These are phyloP conservation scores for Triplophysa siluroides DNA, from an alignment of 2,113 vertebrate species.

Conservation along the genomic window DNA sequence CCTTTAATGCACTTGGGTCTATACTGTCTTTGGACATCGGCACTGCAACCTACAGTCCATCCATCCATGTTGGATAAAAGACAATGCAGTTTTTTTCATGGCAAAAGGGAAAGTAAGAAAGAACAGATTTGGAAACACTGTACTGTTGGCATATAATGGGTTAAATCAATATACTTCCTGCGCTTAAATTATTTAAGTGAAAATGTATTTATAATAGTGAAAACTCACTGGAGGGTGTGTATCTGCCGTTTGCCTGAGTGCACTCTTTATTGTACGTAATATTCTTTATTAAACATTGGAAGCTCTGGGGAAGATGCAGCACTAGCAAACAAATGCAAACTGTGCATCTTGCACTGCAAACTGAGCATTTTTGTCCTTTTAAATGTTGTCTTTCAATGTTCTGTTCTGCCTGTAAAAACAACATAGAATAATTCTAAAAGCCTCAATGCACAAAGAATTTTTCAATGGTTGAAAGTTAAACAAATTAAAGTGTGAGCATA, in stretches of 20 bases:
- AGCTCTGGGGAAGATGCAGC: neutral
- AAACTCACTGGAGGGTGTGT: slow-evolving; percentile 14
- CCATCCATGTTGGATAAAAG: neutral
- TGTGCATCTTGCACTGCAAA: neutral
- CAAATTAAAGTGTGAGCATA: neutral
- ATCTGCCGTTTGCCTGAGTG: slow-evolving; percentile 1
- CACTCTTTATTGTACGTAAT: neutral
- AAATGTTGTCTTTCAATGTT: neutral
- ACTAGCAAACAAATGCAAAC: neutral
- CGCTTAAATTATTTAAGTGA: slow-evolving; percentile 8
- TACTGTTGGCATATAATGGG: slow-evolving; percentile 7
- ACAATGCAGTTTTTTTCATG: neutral
- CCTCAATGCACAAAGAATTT: too few species aligned
- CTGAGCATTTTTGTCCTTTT: neutral
- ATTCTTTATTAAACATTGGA: slow-evolving; percentile 28
- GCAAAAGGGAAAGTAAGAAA: neutral
- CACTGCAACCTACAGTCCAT: too few species aligned
- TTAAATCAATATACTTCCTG: neutral
- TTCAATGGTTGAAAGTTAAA: neutral
- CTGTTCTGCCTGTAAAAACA: neutral
- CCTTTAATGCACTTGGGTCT: too few species aligned
- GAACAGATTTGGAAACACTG: neutral
- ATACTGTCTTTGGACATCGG: too few species aligned
- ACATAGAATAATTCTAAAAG: slow-evolving; percentile 3
- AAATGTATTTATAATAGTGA: slow-evolving; percentile 18